Evolutionary conservation across 1,140 invertebrate species (phyloP), one percentile per base, ranked within the genome.

Genomic region (Lasioglossum albipes): DNA sequence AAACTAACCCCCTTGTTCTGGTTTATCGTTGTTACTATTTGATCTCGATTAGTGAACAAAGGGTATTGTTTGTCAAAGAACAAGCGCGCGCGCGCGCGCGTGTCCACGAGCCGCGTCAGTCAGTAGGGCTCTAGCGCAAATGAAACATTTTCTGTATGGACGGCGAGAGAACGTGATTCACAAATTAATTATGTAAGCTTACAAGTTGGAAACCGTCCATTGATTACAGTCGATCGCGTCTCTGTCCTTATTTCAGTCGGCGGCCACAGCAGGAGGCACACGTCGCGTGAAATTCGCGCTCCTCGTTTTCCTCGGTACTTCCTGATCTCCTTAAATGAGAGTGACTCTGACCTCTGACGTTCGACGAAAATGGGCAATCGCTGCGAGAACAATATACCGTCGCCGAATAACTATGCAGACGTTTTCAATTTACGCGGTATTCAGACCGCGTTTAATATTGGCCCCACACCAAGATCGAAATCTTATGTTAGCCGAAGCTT

Each of bases 191-290:
- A 78, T 52, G 27, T 69, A 68, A 81, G 57, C 79, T 85, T 82
- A 85, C 83, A 71, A 73, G 42, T 82, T 76, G 79, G 61, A 75
- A 82, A 36, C 41, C 52, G 69, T 85, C 71, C 84, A 81, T 71
- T 68, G 61, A 62, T 42, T 52, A 41, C 36, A 85, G 54, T 65
- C n/a, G 59, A 49, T n/a, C 36, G 52, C 36, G 52, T 12, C 10
- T 22, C 65, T 70, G 52, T 78, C 75, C 66, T 83, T 73, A 59
- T 73, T 71, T 42, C 49, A 62, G 69, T 73, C 84, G 61, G 49
- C 59, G 27, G 66, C 54, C 66, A 49, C 36, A 36, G 74, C 74
- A 67, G 65, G 71, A 79, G 75, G 36, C 45, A 75, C 52, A 18
- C 16, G n/a, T 77, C 62, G n/a, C 79, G 74, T 45, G 13, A 82